Evolutionary conservation across 2,888 invertebrate species (phyloP).

Genomic region (Drosophila leonis): DNA sequence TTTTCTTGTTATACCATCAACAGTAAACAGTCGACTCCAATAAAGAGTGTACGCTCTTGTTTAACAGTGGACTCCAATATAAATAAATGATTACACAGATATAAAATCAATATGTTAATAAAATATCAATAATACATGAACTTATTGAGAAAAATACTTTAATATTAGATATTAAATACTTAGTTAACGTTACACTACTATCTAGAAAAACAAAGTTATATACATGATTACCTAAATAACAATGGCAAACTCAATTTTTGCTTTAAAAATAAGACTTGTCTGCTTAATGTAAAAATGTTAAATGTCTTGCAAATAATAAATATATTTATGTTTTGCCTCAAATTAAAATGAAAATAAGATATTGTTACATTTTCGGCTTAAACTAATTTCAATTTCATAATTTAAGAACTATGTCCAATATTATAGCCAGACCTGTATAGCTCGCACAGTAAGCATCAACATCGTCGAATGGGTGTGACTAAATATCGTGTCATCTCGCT

Average conservation of each 20-base stretch:
- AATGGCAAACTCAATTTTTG: background rate
- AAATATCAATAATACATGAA: background rate
- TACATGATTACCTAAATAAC: background rate
- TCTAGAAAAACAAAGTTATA: background rate
- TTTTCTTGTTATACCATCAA: constrained; percentile 4
- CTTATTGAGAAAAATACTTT: background rate
- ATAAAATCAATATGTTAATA: background rate
- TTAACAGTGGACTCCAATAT: constrained; percentile 19
- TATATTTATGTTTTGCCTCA: background rate
- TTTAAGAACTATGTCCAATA: constrained; percentile 13
- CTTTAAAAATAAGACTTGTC: background rate
- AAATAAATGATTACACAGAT: background rate
- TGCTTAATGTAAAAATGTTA: background rate
- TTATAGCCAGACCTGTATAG: constrained; percentile 44
- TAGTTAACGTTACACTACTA: background rate
- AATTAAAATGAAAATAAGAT: background rate
- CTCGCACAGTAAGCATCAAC: constrained; percentile 14
- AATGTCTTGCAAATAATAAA: background rate
- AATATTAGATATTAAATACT: background rate
- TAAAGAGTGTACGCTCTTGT: background rate
- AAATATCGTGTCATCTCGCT: constrained; percentile 45
- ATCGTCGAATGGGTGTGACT: constrained; percentile 62
- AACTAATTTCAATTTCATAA: background rate
- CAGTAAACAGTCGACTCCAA: constrained; percentile 37
- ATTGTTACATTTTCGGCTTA: background rate